Conservation (phyloP, 2,113 vertebrate genomes). For the Microcebus ravelobensis region DNA sequence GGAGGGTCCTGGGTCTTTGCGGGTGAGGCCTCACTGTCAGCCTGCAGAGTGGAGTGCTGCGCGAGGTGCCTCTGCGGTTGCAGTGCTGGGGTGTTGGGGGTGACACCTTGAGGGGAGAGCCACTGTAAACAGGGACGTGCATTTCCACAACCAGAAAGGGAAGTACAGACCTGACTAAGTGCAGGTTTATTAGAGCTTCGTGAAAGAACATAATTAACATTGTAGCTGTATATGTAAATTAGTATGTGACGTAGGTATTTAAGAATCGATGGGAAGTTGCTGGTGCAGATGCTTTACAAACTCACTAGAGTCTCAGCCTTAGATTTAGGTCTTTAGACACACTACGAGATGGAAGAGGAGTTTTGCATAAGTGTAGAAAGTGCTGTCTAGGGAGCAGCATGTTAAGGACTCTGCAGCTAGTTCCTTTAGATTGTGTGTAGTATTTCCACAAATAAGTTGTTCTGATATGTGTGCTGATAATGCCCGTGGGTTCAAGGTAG, state of each 20-base stretch:
- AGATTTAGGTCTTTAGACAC: background rate
- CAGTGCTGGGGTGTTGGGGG: too few relatives aligned
- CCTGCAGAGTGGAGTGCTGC: accelerated
- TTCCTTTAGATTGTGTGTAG: background rate
- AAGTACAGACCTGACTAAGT: background rate
- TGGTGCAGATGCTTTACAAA: background rate
- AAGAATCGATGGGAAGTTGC: background rate
- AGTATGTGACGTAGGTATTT: background rate
- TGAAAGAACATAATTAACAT: background rate
- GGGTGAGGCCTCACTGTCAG: background rate
- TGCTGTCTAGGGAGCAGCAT: background rate
- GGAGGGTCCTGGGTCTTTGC: background rate
- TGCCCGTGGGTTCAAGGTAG: background rate
- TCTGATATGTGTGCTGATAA: background rate
- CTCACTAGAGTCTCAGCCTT: background rate
- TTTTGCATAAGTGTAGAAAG: too few relatives aligned
- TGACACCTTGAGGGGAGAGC: background rate
- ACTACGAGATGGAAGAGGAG: too few relatives aligned
- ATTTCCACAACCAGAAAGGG: background rate
- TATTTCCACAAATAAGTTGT: background rate
- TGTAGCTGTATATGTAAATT: accelerated
- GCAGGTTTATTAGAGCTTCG: background rate
- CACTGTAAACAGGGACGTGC: background rate
- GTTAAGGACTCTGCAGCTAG: accelerated
- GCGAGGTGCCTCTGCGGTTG: background rate